A percentile compares a stretch with the other conserved stretches of the same genome.
These are phyloP conservation scores for Pinctada fucata DNA, from an alignment of 2,888 invertebrate genomes.

Conservation along the genomic window DNA sequence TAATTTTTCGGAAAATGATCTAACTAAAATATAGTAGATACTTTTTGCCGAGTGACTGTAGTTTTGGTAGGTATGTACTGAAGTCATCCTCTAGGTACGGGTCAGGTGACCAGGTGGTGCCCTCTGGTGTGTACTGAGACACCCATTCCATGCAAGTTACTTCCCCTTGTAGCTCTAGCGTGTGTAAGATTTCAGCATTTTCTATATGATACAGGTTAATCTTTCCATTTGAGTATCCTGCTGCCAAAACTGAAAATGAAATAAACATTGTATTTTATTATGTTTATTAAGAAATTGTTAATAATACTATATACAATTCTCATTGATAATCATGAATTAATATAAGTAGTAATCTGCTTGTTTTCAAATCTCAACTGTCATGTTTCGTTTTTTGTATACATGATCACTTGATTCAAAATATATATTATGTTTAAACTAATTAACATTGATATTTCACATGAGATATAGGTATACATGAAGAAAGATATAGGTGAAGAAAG, in stretches of 20 bases:
- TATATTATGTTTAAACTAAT: too few relatives aligned
- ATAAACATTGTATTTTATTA: not conserved
- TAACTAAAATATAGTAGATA: conserved; percentile 22
- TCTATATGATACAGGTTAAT: conserved; percentile 89
- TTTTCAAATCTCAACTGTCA: too few relatives aligned
- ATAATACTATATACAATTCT: too few relatives aligned
- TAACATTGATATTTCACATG: too few relatives aligned
- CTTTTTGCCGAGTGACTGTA: conserved; percentile 77
- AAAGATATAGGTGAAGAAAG: too few relatives aligned
- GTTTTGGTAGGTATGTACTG: conserved; percentile 78
- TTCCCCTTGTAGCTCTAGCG: conserved; percentile 80
- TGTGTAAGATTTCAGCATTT: conserved; percentile 88
- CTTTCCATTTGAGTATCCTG: conserved; percentile 81
- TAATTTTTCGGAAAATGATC: too few relatives aligned
- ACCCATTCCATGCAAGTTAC: conserved; percentile 88
- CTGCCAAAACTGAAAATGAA: conserved; percentile 78
- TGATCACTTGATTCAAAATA: too few relatives aligned
- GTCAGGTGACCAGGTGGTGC: conserved; percentile 55
- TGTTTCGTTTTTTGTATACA: too few relatives aligned
- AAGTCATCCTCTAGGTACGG: conserved; percentile 75
- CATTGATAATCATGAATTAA: too few relatives aligned
- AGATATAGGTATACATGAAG: too few relatives aligned
- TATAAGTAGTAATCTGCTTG: too few relatives aligned
- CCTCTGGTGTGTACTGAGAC: conserved; percentile 76
- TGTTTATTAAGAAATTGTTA: too few relatives aligned